phyloP scores from a whole-genome alignment of 2,113 vertebrate genomes.

The Pangasianodon gigas region DNA sequence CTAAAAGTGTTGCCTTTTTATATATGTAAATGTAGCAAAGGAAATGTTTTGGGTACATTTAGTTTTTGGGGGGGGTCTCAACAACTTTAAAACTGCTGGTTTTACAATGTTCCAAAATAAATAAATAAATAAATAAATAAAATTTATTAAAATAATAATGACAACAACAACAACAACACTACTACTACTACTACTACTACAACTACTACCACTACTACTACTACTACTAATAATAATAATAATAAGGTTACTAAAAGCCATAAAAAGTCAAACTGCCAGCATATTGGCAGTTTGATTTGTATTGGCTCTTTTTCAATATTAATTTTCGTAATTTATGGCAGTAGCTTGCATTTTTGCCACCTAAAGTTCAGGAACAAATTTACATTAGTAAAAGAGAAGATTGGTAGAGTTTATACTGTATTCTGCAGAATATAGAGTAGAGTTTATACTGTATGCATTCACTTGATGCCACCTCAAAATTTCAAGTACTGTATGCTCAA shows the following conservation, averaged over 20 bases:
- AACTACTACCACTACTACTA: no score
- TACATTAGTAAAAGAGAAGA: not conserved
- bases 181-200: not conserved
- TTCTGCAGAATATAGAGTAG: no score
- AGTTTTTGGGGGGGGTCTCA: not conserved
- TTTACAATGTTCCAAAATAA: not conserved
- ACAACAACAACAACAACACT: not conserved
- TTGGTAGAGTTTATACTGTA: not conserved
- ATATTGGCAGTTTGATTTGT: not conserved
- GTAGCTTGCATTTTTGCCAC: not conserved
- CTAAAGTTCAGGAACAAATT: not conserved
- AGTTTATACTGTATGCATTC: not conserved
- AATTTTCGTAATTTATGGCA: not conserved
- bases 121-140: no score
- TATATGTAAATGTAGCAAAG: slow-evolving; percentile 33
- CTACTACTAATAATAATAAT: not conserved
- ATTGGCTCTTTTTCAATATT: not conserved
- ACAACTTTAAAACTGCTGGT: slow-evolving; percentile 8
- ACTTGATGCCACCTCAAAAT: no score
- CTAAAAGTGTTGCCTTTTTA: slow-evolving; percentile 14
- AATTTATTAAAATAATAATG: not conserved
- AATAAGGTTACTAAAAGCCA: not conserved
- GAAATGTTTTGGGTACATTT: slow-evolving; percentile 15
- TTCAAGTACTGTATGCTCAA: not conserved
- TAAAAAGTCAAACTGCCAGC: not conserved